Conservation (phyloP, 2,797 vertebrate species). For the Erethizon dorsatum region DNA sequence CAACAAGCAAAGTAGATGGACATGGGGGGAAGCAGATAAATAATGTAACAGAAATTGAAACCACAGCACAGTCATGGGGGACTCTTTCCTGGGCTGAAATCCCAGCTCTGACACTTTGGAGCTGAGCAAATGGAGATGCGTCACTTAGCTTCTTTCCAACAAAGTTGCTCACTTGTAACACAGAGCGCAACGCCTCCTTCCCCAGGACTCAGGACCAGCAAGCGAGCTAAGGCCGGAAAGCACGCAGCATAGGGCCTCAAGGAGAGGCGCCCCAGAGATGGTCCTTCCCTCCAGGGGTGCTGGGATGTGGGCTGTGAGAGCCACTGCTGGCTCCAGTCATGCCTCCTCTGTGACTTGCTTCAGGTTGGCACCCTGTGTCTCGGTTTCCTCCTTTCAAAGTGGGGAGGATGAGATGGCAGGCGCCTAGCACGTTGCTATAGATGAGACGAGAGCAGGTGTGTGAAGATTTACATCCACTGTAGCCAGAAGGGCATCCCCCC, state of each 20-base stretch:
- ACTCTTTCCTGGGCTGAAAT: background rate
- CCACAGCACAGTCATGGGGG: rapidly evolving
- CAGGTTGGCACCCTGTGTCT: background rate
- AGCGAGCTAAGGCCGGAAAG: background rate
- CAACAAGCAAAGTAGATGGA: background rate
- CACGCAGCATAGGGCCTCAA: background rate
- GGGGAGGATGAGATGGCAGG: too few species aligned
- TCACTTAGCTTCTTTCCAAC: background rate
- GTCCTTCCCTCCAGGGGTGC: background rate
- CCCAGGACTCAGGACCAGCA: too few species aligned
- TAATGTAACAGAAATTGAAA: background rate
- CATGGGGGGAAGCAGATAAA: background rate
- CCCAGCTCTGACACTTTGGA: background rate
- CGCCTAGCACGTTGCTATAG: background rate
- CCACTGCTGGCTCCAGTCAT: background rate
- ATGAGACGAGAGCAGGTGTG: background rate
- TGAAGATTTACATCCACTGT: rapidly evolving
- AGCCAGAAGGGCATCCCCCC: background rate
- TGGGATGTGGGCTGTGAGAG: background rate
- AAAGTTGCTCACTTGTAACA: background rate
- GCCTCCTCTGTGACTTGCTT: background rate
- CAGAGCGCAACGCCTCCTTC: background rate
- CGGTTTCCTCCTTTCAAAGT: background rate
- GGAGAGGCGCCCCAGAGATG: background rate
- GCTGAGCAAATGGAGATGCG: background rate